These are phyloP conservation scores for Platysternon megacephalum DNA, from an alignment of 2,113 vertebrate genomes.

Conservation along the genomic window DNA sequence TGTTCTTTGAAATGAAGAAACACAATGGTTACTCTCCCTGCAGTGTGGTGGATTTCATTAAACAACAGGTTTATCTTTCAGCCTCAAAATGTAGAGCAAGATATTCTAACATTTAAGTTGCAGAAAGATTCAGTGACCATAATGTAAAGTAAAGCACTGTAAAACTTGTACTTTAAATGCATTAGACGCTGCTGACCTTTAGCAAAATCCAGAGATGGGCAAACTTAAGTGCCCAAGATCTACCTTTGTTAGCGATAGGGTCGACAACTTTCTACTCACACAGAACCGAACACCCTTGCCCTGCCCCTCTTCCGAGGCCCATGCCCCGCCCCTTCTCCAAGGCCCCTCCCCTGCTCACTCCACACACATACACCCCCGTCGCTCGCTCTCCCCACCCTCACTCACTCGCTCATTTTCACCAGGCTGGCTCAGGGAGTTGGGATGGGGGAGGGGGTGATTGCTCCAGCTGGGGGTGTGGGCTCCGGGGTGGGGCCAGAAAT, in stretches of 20 bases:
- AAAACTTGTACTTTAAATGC: background rate
- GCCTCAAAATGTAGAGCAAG: conserved; percentile 50
- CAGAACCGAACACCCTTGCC: too few relatives aligned
- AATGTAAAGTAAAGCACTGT: conserved; percentile 15
- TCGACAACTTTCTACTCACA: too few relatives aligned
- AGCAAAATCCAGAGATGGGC: background rate
- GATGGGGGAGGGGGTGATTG: too few relatives aligned
- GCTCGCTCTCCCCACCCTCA: too few relatives aligned
- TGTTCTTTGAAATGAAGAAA: conserved; percentile 61
- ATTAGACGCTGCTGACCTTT: background rate
- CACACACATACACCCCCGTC: too few relatives aligned
- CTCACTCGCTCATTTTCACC: too few relatives aligned
- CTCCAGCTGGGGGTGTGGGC: too few relatives aligned
- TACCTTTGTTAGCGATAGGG: background rate
- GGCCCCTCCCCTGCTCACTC: too few relatives aligned
- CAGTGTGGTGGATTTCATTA: conserved; percentile 70
- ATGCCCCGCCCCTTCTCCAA: too few relatives aligned
- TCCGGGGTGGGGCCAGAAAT: too few relatives aligned
- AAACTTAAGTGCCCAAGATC: background rate
- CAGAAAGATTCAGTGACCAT: conserved; percentile 35
- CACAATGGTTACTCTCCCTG: conserved; percentile 60
- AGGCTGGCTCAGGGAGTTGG: too few relatives aligned
- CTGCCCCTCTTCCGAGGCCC: too few relatives aligned
- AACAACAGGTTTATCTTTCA: conserved; percentile 70
- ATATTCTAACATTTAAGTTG: conserved; percentile 52